Conservation (phyloP, 2,113 vertebrate species). For the Anas platyrhynchos region DNA sequence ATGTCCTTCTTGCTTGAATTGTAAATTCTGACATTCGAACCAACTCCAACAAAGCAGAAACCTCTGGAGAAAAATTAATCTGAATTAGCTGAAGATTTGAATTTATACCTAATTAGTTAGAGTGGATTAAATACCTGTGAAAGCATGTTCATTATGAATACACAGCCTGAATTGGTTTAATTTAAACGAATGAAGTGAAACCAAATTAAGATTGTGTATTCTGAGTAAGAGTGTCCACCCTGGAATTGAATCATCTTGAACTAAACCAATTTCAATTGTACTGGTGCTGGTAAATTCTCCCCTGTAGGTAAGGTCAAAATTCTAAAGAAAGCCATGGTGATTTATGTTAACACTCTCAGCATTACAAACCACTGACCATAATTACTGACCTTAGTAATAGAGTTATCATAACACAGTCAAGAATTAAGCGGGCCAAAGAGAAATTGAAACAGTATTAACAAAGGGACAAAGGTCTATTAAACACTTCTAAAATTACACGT, state of each 20-base stretch:
- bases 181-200: slow-evolving; percentile 31
- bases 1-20: not conserved
- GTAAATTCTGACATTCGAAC: not conserved
- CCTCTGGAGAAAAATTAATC: not conserved
- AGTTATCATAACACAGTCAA: not conserved
- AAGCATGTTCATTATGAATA: not conserved
- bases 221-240: not conserved
- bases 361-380: not conserved
- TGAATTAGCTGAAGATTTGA: not conserved
- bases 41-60: not conserved
- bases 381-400: not conserved
- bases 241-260: slow-evolving; percentile 8
- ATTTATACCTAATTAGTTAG: not conserved
- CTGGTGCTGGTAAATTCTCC: not conserved
- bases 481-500: not conserved
- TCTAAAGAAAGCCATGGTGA: not conserved
- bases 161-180: not conserved
- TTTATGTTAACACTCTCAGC: not conserved
- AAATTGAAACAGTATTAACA: not conserved
- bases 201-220: not conserved
- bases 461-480: not conserved
- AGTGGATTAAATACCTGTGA: not conserved
- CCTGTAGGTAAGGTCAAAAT: not conserved
- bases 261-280: not conserved
- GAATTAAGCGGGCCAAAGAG: not conserved